phyloP scores from a whole-genome alignment of 2,888 invertebrate genomes.

The Aleiodes testaceus region DNA sequence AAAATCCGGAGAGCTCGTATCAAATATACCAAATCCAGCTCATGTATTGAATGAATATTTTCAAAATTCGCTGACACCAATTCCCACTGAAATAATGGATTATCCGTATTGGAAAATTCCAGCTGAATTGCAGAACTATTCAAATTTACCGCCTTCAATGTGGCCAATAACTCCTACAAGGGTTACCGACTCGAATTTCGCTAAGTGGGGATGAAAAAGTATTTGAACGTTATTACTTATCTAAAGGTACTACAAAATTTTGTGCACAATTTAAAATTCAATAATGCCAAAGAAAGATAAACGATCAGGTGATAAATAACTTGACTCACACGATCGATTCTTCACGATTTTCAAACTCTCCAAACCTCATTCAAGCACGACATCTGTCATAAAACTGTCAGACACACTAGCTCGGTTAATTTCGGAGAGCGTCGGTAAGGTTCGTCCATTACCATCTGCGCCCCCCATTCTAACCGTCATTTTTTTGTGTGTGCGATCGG shows the following conservation, averaged over 20 bases:
- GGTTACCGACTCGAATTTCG: slow-evolving; percentile 74
- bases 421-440: slow-evolving; percentile 53
- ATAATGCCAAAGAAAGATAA: slow-evolving; percentile 31
- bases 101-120: slow-evolving; percentile 77
- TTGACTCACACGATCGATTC: slow-evolving; percentile 8
- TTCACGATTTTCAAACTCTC: not conserved
- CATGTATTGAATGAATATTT: slow-evolving; percentile 63
- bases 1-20: slow-evolving; percentile 48
- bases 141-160: slow-evolving; percentile 78
- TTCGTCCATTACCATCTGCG: slow-evolving; percentile 57
- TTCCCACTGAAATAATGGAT: slow-evolving; percentile 70
- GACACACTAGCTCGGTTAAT: slow-evolving; percentile 45
- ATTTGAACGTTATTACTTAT: not conserved
- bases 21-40: slow-evolving; percentile 58
- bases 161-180: slow-evolving; percentile 76
- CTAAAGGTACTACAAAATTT: not conserved
- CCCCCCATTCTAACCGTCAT: slow-evolving; percentile 45
- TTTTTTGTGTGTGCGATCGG: slow-evolving; percentile 45
- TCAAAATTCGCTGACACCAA: slow-evolving; percentile 64
- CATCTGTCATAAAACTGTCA: slow-evolving; percentile 48
- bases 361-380: slow-evolving; percentile 25
- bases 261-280: slow-evolving; percentile 4
- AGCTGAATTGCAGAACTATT: slow-evolving; percentile 72
- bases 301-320: not conserved
- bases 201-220: slow-evolving; percentile 75